Percentiles rank a stretch among this genome's conserved stretches.
phyloP scores from a whole-genome alignment of 1,140 invertebrate genomes.

The Paramacrobiotus metropolitanus region DNA sequence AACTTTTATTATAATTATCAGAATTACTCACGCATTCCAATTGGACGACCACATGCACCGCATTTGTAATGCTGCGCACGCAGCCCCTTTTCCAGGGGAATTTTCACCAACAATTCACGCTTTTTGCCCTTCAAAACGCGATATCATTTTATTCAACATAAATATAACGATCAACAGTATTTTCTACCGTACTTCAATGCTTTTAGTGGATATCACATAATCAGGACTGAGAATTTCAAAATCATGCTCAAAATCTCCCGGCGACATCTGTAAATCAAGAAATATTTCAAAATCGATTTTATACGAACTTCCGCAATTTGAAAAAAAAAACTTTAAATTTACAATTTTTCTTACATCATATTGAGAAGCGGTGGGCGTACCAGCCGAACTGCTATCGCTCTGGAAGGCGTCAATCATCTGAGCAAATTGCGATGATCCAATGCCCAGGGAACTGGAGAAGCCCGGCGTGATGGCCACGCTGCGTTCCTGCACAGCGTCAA shows the following conservation, averaged over 20 bases:
- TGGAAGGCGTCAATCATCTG: neutral
- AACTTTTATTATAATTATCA: neutral
- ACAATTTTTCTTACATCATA: no score
- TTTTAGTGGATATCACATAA: neutral
- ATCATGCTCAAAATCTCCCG: neutral
- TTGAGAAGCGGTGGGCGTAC: neutral
- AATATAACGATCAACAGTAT: neutral
- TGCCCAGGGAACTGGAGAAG: neutral
- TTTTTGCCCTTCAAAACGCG: slow-evolving; percentile 20
- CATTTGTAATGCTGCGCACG: slow-evolving; percentile 69
- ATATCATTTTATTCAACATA: neutral
- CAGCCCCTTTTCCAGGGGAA: slow-evolving; percentile 53
- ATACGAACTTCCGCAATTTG: neutral
- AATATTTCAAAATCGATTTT: neutral
- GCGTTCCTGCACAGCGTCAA: neutral
- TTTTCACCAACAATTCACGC: slow-evolving; percentile 36
- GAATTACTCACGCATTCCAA: slow-evolving; percentile 37
- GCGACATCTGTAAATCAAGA: neutral
- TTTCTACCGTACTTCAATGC: neutral
- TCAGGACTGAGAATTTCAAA: neutral
- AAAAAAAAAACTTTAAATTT: no score
- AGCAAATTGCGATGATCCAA: neutral
- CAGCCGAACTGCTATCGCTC: neutral
- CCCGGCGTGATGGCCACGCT: neutral
- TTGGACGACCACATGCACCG: slow-evolving; percentile 41